A percentile compares a stretch with the other conserved stretches of the same genome.
Evolutionary conservation across 2,113 vertebrate species (phyloP).

Genomic region (Nerophis lumbriciformis): DNA sequence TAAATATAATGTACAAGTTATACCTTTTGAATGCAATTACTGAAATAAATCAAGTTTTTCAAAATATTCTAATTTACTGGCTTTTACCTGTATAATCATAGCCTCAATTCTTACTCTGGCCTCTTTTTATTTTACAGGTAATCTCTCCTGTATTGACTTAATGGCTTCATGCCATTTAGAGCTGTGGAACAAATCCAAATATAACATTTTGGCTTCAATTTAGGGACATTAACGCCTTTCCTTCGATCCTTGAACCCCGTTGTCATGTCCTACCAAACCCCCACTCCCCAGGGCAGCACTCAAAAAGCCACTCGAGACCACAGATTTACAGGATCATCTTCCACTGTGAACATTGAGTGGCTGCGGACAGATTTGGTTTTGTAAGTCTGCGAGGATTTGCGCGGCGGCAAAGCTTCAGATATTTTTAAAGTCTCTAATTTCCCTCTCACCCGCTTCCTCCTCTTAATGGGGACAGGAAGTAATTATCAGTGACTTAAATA

Average conservation of each 20-base stretch:
- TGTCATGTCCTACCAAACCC: conserved; percentile 31
- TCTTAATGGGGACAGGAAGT: conserved; percentile 57
- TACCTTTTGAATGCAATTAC: too few relatives aligned
- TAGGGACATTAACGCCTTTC: conserved; percentile 58
- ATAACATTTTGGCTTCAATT: conserved; percentile 73
- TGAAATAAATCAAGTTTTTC: too few relatives aligned
- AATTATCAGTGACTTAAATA: conserved; percentile 69
- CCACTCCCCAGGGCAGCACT: conserved; percentile 59
- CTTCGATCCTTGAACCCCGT: conserved; percentile 39
- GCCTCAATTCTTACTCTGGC: too few relatives aligned
- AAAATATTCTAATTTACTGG: too few relatives aligned
- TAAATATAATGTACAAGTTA: too few relatives aligned
- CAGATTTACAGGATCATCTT: conserved; percentile 62
- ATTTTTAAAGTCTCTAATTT: conserved; percentile 46
- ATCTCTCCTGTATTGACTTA: conserved; percentile 60
- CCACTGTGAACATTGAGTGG: conserved; percentile 37
- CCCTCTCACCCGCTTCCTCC: conserved; percentile 32
- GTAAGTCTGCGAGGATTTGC: conserved; percentile 55
- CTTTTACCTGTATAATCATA: too few relatives aligned
- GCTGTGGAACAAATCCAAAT: conserved; percentile 58
- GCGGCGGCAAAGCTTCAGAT: conserved; percentile 36
- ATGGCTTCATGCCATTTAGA: conserved; percentile 59
- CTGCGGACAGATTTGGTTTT: conserved; percentile 56
- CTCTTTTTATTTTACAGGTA: conserved; percentile 58
- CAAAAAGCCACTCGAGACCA: conserved; percentile 65